Evolutionary conservation across 1,140 invertebrate genomes (phyloP).

Genomic region (Ceratoteleas bidentatus): DNA sequence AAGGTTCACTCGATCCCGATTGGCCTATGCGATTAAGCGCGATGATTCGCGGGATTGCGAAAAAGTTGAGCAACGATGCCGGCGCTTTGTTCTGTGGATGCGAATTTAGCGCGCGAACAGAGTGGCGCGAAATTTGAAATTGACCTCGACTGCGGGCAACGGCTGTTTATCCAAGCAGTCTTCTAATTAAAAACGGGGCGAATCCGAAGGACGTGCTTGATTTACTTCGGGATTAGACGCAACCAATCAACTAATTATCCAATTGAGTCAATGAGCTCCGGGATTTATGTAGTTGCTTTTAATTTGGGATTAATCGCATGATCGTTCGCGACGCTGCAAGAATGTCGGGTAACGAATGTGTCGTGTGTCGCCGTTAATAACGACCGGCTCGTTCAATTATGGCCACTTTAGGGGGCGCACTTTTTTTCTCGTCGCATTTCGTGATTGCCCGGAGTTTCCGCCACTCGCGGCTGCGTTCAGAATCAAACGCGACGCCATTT

Average conservation of each 20-base stretch:
- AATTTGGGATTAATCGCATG: constrained; percentile 72
- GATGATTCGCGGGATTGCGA: constrained; percentile 28
- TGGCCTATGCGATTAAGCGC: constrained; percentile 23
- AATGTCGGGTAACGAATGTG: constrained; percentile 64
- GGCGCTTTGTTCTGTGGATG: too few species aligned
- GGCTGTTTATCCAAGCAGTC: background rate
- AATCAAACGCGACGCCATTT: constrained; percentile 44
- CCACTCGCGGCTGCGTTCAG: constrained; percentile 18
- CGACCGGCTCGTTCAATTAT: constrained; percentile 50
- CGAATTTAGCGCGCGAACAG: too few species aligned
- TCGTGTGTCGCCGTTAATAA: constrained; percentile 52
- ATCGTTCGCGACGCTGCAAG: constrained; percentile 66
- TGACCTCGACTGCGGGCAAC: too few species aligned
- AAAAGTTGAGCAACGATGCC: constrained; percentile 2
- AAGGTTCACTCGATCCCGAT: constrained; percentile 9
- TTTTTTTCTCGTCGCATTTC: background rate
- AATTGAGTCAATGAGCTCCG: constrained; percentile 71
- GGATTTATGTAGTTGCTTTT: constrained; percentile 70
- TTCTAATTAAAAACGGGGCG: constrained; percentile 66
- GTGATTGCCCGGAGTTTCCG: background rate
- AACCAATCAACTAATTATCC: constrained; percentile 71
- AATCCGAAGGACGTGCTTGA: constrained; percentile 71
- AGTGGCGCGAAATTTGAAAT: too few species aligned
- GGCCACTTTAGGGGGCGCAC: constrained; percentile 33
- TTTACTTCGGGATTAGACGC: constrained; percentile 70